Evolutionary conservation across 2,888 invertebrate species (phyloP), one percentile per base, ranked within the genome.

Genomic region (Heliconius ethilla): DNA sequence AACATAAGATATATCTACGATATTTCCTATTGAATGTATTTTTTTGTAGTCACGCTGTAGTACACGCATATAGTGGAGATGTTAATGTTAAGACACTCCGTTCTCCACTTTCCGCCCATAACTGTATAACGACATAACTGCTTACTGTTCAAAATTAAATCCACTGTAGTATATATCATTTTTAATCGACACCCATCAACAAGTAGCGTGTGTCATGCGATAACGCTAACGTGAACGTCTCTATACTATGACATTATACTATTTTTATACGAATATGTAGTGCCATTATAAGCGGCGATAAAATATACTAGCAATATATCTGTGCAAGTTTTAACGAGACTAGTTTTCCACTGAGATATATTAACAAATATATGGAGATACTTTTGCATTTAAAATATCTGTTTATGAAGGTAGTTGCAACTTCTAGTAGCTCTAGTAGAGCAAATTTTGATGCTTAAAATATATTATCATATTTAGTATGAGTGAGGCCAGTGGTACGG

Each of bases 131-230:
- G n/a, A n/a, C n/a, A n/a, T n/a, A 45, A 70, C 22, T 70, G n/a
- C 33, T 72, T 59, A 72, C 37, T 6, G 33, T 37, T 72, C 40
- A 29, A 9, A 55, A 59, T 59, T 59, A 72, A 72, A 59, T 72
- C 22, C 59, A 59, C 33, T 25, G 69, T 72, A 27, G 40, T 45
- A 45, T 63, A 65, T 74, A 62, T 74, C 74, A 40, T 74, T 63
- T 65, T 72, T 40, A 75, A 75, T 78, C 72, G 70, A 69, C 72
- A n/a, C 45, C 72, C 27, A 45, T 72, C 78, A 80, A 80, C 80
- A 80, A 78, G 80, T 80, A 70, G 70, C 80, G 80, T 80, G 78
- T 69, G 63, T 25, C 80, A 80, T 65, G 79, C 63, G 75, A 78
- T 72, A 72, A 69, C 69, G 76, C 25, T 67, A 67, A 63, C 51